A percentile compares a stretch with the other conserved stretches of the same genome.
These are phyloP conservation scores for Cebidichthys violaceus DNA, from an alignment of 2,113 vertebrate species.

Conservation along the genomic window DNA sequence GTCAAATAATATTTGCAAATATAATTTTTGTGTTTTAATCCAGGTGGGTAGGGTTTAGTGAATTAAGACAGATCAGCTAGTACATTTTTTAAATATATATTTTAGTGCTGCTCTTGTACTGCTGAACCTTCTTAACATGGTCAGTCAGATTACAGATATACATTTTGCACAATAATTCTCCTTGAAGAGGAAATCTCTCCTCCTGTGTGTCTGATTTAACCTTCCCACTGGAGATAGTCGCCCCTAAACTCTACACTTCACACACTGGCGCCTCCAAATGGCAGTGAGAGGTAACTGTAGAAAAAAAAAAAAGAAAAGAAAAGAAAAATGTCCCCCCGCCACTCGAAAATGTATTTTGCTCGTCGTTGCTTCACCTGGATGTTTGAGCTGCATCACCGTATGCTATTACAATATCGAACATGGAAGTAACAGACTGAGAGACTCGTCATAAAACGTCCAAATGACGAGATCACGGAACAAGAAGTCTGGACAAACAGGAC, in stretches of 20 bases:
- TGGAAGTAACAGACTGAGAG: neutral
- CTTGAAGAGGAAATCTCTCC: neutral
- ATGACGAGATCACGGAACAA: neutral
- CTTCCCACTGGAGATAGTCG: slow-evolving; percentile 46
- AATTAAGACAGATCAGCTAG: neutral
- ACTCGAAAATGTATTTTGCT: neutral
- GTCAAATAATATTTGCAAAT: slow-evolving; percentile 39
- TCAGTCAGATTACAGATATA: slow-evolving; percentile 5
- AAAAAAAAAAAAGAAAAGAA: too few species aligned
- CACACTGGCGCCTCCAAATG: slow-evolving; percentile 60
- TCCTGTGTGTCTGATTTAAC: slow-evolving; percentile 65
- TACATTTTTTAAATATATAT: neutral
- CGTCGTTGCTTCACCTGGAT: neutral
- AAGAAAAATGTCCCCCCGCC: neutral
- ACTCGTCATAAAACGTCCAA: neutral
- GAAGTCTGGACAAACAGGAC: neutral
- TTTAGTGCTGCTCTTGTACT: neutral
- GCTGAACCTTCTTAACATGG: neutral
- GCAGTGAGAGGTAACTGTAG: slow-evolving; percentile 1
- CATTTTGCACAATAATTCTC: neutral
- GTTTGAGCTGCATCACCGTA: neutral
- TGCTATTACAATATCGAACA: neutral
- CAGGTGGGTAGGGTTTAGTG: slow-evolving; percentile 68
- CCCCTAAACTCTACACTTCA: neutral
- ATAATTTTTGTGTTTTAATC: slow-evolving; percentile 25